Conservation (phyloP, 2,888 invertebrate species). For the Chrysotoxum bicinctum region DNA sequence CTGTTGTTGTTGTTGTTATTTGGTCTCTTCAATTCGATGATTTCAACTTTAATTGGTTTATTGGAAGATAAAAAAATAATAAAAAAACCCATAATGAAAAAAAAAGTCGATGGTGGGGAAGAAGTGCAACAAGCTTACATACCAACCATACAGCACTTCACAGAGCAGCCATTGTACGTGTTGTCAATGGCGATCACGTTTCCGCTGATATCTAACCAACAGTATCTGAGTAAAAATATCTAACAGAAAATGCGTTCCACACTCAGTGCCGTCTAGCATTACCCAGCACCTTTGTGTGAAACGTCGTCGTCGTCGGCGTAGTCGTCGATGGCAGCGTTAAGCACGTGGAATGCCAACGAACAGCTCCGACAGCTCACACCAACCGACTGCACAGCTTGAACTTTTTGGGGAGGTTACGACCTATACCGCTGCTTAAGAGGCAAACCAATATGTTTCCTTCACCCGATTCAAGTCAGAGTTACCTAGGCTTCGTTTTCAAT, state of each 20-base stretch:
- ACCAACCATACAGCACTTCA: constrained; percentile 28
- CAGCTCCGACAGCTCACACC: constrained; percentile 24
- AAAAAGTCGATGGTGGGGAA: not conserved
- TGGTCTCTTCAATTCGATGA: constrained; percentile 38
- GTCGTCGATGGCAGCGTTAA: not conserved
- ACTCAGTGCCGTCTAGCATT: constrained; percentile 11
- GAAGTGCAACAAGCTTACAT: constrained; percentile 18
- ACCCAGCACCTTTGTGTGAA: constrained; percentile 46
- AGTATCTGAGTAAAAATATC: constrained; percentile 30
- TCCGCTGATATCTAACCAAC: constrained; percentile 55
- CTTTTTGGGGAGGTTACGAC: constrained; percentile 61
- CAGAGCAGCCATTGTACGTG: constrained; percentile 62
- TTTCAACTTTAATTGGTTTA: constrained; percentile 69
- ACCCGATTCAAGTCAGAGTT: constrained; percentile 48
- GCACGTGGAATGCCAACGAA: constrained; percentile 39
- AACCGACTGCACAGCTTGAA: constrained; percentile 48
- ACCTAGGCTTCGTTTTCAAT: constrained; percentile 52
- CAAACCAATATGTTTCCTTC: constrained; percentile 44
- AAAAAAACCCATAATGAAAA: not conserved
- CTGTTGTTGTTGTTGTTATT: constrained; percentile 4
- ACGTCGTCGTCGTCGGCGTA: not conserved
- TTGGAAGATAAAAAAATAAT: constrained; percentile 26
- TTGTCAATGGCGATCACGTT: constrained; percentile 72
- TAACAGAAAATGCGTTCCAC: constrained; percentile 62
- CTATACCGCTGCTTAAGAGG: constrained; percentile 11